phyloP scores from a whole-genome alignment of 2,888 invertebrate species.

The Bombyx huttoni region DNA sequence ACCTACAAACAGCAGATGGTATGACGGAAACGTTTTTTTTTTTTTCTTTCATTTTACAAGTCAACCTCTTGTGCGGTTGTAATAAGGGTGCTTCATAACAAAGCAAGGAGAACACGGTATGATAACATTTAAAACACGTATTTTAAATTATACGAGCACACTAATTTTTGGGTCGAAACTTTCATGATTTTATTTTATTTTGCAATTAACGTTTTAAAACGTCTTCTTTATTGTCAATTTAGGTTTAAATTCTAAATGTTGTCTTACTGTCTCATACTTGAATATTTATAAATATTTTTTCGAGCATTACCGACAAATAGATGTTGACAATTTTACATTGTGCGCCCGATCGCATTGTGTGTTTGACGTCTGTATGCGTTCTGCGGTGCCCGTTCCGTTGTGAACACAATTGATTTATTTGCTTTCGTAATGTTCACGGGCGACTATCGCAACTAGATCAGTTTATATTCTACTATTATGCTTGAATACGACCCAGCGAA shows the following conservation, averaged over 20 bases:
- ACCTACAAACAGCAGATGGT: conserved; percentile 60
- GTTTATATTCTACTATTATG: too few relatives aligned
- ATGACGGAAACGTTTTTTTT: conserved; percentile 32
- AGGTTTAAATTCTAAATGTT: too few relatives aligned
- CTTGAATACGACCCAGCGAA: too few relatives aligned
- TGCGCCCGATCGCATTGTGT: conserved; percentile 14
- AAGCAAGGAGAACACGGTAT: conserved; percentile 5
- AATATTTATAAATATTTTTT: conserved; percentile 12
- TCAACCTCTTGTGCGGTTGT: conserved; percentile 26
- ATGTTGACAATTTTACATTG: conserved; percentile 60
- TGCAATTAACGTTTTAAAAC: not conserved
- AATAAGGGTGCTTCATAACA: conserved; percentile 21
- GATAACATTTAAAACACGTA: not conserved
- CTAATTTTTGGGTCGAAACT: not conserved
- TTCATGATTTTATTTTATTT: not conserved
- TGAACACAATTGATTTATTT: conserved; percentile 46
- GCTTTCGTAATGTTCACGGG: conserved; percentile 8
- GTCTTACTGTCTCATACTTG: too few relatives aligned
- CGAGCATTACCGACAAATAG: conserved; percentile 48
- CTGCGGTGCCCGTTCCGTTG: conserved; percentile 22
- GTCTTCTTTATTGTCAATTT: too few relatives aligned
- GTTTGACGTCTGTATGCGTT: too few relatives aligned
- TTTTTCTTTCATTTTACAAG: conserved; percentile 16
- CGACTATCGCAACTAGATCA: too few relatives aligned
- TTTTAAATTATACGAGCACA: conserved; percentile 10